Evolutionary conservation across 2,888 invertebrate species (phyloP), one percentile per base, ranked within the genome.

Genomic region (Lymantria monacha): DNA sequence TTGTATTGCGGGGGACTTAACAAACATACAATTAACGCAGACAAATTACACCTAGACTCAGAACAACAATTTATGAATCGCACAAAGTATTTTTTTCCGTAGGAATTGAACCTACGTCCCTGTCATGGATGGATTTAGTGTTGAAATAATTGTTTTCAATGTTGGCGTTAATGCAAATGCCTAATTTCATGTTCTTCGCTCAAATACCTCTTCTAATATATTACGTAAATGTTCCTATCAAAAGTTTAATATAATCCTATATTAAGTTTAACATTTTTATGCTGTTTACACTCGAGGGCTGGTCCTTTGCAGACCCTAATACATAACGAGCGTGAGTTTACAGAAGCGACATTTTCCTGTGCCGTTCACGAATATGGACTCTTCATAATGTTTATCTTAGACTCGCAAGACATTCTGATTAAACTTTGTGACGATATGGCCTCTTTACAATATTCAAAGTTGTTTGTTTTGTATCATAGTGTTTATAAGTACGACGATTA

Each of bases 311-410:
- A 8, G 9, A 33, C 33, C 33, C 10, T 33, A 14, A 9, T 36
- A 10, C 11, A 37, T 47, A 52, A 48, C 42, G 8, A 46, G 12
- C 42, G 15, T 59, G 46, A 55, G 30, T 59, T 9, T 11, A 30
- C 9, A 30, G 9, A 53, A 56, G 47, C 46, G 57, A 13, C 31
- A 12, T 44, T 42, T 51, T 59, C 14, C 44, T 38, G 48, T 47
- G 55, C 15, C 41, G 52, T 53, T 61, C 53, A 44, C 60, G 49
- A 63, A 56, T 49, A 59, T 42, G 51, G n/a, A 53, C 49, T 33
- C 12, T 8, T n/a, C 22, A 51, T 63, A 38, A 53, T 31, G 31
- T 43, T 56, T 61, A 63, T 59, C 53, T 46, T 8, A 9, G 14
- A 49, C 41, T 48, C 42, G 15, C 49, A 44, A 33, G 41, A 46